Evolutionary conservation across 2,113 vertebrate genomes (phyloP), one percentile per base, ranked within the genome.

Genomic region (Neotoma lepida): DNA sequence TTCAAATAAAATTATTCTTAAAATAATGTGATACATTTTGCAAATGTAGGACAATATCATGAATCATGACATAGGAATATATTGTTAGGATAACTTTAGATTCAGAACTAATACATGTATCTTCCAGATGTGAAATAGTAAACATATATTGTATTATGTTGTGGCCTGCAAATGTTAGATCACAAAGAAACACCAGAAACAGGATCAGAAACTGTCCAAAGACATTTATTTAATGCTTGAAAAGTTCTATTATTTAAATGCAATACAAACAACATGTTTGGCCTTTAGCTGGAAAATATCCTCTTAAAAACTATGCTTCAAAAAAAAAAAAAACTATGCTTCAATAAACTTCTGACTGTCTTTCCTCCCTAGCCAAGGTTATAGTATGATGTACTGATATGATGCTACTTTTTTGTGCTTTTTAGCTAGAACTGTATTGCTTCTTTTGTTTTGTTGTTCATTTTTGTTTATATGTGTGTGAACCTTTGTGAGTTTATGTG

Each of bases 1-100:
- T 93, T 86, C 86, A 78, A 95, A 56, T 68, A 64, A 94, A 80
- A 70, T 18, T 58, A 82, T 64, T 85, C 89, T 91, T 66, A 41
- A 63, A 87, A 56, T 64, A 18, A 84, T 63, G 22, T 70, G 13
- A 58, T 90, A 4, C 68, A 24, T 86, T 1, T 63, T 70, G 6
- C 64, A 80, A 85, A 61, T 88, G 24, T 61, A 1, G 15, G 74
- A 15, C 18, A 26, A 58, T 81, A 17, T 85, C n/a, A 44, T 54
- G n/a, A 93, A 86, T 92, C 8, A 92, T 14, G 49, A 24, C 4
- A 17, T 39, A 15, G 1, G 22, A 64, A 46, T 74, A 24, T 15
- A 64, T 22, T 92, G 56, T 6, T 6, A 2, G 4, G 30, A 24
- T 93, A 71, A 91, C 22, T 88, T 77, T 95, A 71, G 35, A 90